Evolutionary conservation across 1,140 invertebrate genomes (phyloP), one percentile per base, ranked within the genome.

Genomic region (Trissolcus basalis): DNA sequence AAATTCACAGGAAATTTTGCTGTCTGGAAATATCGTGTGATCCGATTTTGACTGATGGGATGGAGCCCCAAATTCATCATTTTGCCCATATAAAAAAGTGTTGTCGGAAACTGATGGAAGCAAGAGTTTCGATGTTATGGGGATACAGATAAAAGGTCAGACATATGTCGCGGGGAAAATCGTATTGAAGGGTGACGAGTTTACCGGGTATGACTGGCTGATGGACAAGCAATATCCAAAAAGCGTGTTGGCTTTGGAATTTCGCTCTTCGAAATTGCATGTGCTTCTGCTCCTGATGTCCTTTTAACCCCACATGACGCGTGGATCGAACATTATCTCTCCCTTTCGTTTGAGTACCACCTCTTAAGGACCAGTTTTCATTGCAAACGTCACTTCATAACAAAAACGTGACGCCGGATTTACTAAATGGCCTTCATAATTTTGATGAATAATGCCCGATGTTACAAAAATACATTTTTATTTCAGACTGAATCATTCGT

Each of bases 221-320:
- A 75, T 69, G 72, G 63, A 69, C 64, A 75, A 69, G 64, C 58
- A 68, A 64, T 68, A 75, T 68, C 59, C 33, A 51, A 63, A 55
- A 51, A 63, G 56, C 45, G 51, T 36, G 48, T 11, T 3, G 53
- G 36, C 49, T 60, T 39, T n/a, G 27, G 27, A 73, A 55, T 49
- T 55, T 73, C 45, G 19, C 14, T 51, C 13, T 44, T 49, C 33
- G 48, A 69, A 59, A 75, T 75, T 75, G 63, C 59, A 74, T 15
- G 39, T 58, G 63, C 60, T 48, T 35, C 63, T 45, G 39, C 53
- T 48, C 14, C 43, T 53, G 58, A 69, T 69, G 54, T 43, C 49
- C 59, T 54, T 69, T 59, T 64, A 39, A 45, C 10, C 8, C 32
- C 58, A 68, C 15, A 16, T 74, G 63, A 63, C 58, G 63, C 49